Conservation (phyloP, 2,113 vertebrate genomes). For the Amblyopsis rosae region DNA sequence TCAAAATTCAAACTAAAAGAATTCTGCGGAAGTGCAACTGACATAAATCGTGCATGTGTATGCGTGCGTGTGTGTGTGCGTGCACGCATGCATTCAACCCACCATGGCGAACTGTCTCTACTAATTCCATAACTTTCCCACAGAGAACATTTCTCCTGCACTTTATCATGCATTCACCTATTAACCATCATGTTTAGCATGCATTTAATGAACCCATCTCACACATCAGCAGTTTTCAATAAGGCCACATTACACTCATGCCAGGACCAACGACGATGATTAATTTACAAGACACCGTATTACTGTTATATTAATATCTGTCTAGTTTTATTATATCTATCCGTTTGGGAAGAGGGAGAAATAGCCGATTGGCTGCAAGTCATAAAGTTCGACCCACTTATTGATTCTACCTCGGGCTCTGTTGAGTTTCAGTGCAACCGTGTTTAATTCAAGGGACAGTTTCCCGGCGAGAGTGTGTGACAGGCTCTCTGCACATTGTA, state of each 20-base stretch:
- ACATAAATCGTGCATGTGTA: neutral
- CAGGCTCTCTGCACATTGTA: constrained; percentile 27
- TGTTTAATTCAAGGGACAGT: constrained; percentile 37
- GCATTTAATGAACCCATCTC: constrained; percentile 45
- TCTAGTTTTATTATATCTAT: constrained; percentile 28
- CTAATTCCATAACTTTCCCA: constrained; percentile 15
- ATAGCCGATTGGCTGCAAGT: constrained; percentile 26
- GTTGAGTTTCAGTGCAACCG: constrained; percentile 44
- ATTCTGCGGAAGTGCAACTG: neutral
- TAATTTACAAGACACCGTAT: constrained; percentile 24
- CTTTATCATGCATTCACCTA: constrained; percentile 17
- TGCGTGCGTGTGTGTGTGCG: neutral
- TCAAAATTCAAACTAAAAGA: neutral
- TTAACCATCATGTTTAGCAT: constrained; percentile 38
- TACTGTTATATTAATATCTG: constrained; percentile 39
- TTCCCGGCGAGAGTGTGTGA: constrained; percentile 32
- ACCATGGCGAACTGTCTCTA: constrained; percentile 7
- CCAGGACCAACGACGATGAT: constrained; percentile 22
- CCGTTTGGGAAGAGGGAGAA: constrained; percentile 18
- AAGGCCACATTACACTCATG: constrained; percentile 11
- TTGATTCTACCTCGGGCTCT: constrained; percentile 46
- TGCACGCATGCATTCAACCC: neutral
- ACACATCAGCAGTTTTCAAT: constrained; percentile 36
- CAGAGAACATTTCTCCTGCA: constrained; percentile 14
- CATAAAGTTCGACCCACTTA: constrained; percentile 35